Percentiles rank a stretch among this genome's conserved stretches.
These are phyloP conservation scores for Hylomyscus alleni DNA, from an alignment of 2,797 vertebrate species.

Conservation along the genomic window DNA sequence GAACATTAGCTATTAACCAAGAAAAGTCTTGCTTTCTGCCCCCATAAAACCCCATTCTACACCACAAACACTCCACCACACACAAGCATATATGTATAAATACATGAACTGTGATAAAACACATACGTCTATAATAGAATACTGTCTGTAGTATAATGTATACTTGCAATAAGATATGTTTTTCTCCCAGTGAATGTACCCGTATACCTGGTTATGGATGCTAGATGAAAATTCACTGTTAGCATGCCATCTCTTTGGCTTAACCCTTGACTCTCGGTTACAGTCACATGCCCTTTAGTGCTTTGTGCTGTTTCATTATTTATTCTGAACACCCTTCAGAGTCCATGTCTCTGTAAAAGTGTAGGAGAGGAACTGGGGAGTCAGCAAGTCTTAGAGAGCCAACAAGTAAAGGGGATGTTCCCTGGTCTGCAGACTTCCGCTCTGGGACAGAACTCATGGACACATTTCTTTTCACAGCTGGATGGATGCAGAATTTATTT, in stretches of 20 bases:
- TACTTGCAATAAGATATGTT: background rate
- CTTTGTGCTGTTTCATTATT: background rate
- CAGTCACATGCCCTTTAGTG: background rate
- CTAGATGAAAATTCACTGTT: background rate
- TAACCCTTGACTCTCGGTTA: background rate
- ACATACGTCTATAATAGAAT: background rate
- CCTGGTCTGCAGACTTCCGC: background rate
- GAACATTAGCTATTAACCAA: background rate
- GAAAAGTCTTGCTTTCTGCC: background rate
- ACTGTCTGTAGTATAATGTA: background rate
- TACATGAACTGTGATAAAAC: background rate
- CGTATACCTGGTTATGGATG: background rate
- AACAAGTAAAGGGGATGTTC: background rate
- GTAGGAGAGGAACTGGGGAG: background rate
- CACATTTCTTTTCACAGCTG: background rate
- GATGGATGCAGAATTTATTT: too few relatives aligned
- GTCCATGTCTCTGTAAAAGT: background rate
- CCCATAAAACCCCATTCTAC: background rate
- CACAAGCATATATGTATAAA: background rate
- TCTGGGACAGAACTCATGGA: background rate
- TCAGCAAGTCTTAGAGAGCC: background rate
- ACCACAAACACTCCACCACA: too few relatives aligned
- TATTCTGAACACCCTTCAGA: conserved; percentile 19
- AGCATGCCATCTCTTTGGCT: background rate
- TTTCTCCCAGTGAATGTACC: background rate